Percentiles rank a stretch among this genome's conserved stretches.
phyloP scores from a whole-genome alignment of 2,113 vertebrate species.

The Perccottus glenii region DNA sequence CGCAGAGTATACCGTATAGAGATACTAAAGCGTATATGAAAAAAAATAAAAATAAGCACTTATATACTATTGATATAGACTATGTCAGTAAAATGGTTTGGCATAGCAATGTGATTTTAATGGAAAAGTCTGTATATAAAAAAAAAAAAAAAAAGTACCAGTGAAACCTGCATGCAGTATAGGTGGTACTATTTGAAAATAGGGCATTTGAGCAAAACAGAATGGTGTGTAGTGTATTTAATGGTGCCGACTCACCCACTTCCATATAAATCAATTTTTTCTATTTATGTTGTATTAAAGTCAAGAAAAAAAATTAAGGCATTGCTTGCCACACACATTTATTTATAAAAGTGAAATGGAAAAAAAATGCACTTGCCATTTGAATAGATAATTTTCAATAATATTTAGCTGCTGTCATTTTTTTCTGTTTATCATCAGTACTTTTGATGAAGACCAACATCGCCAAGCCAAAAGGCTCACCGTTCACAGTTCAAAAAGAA shows the following conservation, averaged over 20 bases:
- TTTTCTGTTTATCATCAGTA: conserved; percentile 18
- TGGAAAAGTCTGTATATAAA: too few relatives aligned
- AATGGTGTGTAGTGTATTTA: too few relatives aligned
- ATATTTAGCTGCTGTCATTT: conserved; percentile 35
- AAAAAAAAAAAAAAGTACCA: too few relatives aligned
- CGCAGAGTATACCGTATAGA: too few relatives aligned
- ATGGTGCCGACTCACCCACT: too few relatives aligned
- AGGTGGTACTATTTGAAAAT: too few relatives aligned
- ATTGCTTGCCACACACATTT: conserved; percentile 65
- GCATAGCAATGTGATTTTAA: too few relatives aligned
- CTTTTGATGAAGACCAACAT: conserved; percentile 48
- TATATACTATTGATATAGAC: too few relatives aligned
- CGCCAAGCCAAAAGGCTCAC: conserved; percentile 28
- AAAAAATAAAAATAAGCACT: neutral
- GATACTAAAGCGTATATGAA: too few relatives aligned
- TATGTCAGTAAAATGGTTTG: neutral
- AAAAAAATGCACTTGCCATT: conserved; percentile 47
- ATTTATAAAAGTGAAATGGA: conserved; percentile 65
- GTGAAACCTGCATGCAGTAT: too few relatives aligned
- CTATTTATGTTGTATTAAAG: neutral
- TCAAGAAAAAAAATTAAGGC: conserved; percentile 37
- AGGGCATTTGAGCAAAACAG: too few relatives aligned
- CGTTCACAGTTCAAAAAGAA: conserved; percentile 44
- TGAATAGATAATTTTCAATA: conserved; percentile 46
- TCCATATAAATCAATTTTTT: neutral